Evolutionary conservation across 1,140 invertebrate species (phyloP).

Genomic region (Stegodyphus mimosarum): DNA sequence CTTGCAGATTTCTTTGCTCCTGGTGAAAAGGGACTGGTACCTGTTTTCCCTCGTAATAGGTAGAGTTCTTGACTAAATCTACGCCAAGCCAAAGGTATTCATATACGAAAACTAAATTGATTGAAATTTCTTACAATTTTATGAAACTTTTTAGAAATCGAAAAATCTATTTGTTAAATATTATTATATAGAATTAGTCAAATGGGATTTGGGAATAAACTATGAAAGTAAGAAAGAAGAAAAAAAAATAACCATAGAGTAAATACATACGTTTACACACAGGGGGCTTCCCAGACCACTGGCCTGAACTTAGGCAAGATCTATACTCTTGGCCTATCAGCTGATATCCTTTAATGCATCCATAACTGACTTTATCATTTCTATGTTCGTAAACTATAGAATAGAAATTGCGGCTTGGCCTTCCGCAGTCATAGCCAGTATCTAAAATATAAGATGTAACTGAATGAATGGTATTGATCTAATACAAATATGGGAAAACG

Average conservation of each 20-base stretch:
- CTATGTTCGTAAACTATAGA: slow-evolving; percentile 10
- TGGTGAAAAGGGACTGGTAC: too few relatives aligned
- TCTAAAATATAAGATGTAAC: slow-evolving; percentile 26
- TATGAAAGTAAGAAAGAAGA: too few relatives aligned
- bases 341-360: slow-evolving; percentile 42
- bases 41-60: too few relatives aligned
- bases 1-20: too few relatives aligned
- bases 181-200: background rate
- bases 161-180: background rate
- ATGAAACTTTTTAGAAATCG: too few relatives aligned
- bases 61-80: too few relatives aligned
- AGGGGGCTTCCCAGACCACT: slow-evolving; percentile 48
- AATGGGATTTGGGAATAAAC: background rate
- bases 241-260: background rate
- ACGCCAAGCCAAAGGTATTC: too few relatives aligned
- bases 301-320: slow-evolving; percentile 31
- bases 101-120: too few relatives aligned
- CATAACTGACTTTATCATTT: slow-evolving; percentile 33
- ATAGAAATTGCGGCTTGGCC: slow-evolving; percentile 36
- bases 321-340: slow-evolving; percentile 24
- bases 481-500: too few relatives aligned
- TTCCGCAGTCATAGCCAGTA: slow-evolving; percentile 46
- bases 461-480: too few relatives aligned
- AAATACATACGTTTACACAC: slow-evolving; percentile 31
- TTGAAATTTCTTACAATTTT: too few relatives aligned